Percentiles rank a stretch among this genome's conserved stretches.
These are phyloP conservation scores for Zingel zingel DNA, from an alignment of 2,113 vertebrate species.

Conservation along the genomic window DNA sequence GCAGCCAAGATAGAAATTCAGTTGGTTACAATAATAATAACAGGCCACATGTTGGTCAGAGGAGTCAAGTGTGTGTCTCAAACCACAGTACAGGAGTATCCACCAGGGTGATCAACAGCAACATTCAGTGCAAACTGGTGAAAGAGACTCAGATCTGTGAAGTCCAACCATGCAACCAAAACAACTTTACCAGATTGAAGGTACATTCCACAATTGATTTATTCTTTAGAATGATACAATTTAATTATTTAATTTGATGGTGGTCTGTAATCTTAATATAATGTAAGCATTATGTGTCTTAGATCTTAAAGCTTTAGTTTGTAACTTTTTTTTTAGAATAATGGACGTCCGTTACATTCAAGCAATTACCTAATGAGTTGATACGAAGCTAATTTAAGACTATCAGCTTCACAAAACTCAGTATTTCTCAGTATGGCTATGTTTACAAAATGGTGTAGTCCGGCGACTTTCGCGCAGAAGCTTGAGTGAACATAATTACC, in stretches of 20 bases:
- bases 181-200: conserved; percentile 83
- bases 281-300: not conserved
- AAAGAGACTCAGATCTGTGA: conserved; percentile 93
- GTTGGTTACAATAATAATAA: no score
- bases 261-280: not conserved
- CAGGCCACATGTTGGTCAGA: conserved; percentile 80
- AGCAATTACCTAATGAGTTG: no score
- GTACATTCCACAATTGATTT: conserved; percentile 73
- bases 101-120: conserved; percentile 90
- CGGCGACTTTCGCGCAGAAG: no score
- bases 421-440: no score
- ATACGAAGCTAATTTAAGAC: no score
- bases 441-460: no score
- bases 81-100: conserved; percentile 92
- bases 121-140: conserved; percentile 87
- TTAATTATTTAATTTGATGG: not conserved
- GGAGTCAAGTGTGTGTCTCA: conserved; percentile 87
- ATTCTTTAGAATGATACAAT: not conserved
- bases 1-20: conserved; percentile 45
- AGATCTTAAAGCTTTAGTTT: not conserved
- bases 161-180: conserved; percentile 89
- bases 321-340: no score
- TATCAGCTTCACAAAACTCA: no score
- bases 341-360: no score
- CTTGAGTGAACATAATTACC: no score